Base-by-base conservation (phyloP, 2,888 invertebrate genomes). In the Hirtodrosophila duncani region DNA sequence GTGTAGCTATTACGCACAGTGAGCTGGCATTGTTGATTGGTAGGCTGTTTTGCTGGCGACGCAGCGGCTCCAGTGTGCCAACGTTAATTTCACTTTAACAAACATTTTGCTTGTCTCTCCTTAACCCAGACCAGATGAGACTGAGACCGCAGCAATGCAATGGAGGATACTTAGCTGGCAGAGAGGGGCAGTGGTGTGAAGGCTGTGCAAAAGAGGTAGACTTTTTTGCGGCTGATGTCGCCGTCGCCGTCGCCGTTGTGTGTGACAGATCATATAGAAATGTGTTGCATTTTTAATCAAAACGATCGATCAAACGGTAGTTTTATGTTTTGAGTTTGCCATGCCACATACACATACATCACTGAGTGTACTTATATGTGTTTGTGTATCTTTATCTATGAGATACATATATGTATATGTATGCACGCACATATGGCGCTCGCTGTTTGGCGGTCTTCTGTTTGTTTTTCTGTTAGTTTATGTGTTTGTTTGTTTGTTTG, bases 201-300 rank as follows among this genome's bases (percentile, higher is more conserved):
- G 14, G 9, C 43, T n/a, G n/a, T n/a, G n/a, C n/a, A n/a, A n/a
- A n/a, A n/a, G n/a, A n/a, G n/a, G n/a, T n/a, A n/a, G n/a, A n/a
- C n/a, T n/a, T 39, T 63, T 71, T 68, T 71, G 71, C 77, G 80
- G 80, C 80, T 79, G 70, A 24, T 42, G 62, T 45, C 61, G 14
- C 45, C 9, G 41, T 33, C 45, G 49, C 41, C 31, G 27, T 23
- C n/a, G 13, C 33, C 66, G 63, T 63, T 69, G 75, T 62, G 74
- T 82, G 78, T 81, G 84, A 83, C 82, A 83, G 83, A 84, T 84
- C 83, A 82, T 71, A 80, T 48, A 81, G 77, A 77, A 81, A 83
- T 83, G 75, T 81, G 84, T 82, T 84, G 83, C 83, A 83, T 81
- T 84, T 83, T 72, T 82, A 84, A 84, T 84, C 84, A 83, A 84